These are phyloP conservation scores for Hirtodrosophila cameraria DNA, from an alignment of 2,888 invertebrate genomes.

Conservation along the genomic window DNA sequence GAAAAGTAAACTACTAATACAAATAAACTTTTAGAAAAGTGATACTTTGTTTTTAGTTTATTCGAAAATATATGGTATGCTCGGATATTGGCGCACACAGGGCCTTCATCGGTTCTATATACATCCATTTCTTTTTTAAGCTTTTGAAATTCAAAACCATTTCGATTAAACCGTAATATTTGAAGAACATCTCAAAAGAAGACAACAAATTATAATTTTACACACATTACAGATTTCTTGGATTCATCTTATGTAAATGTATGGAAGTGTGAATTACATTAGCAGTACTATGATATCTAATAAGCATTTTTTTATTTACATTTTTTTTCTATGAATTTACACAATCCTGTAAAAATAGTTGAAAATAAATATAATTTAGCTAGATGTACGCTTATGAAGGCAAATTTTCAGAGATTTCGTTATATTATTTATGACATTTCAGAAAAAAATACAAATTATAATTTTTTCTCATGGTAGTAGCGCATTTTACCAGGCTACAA, in stretches of 20 bases:
- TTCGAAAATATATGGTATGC: slow-evolving; percentile 16
- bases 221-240: slow-evolving; percentile 27
- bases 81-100: slow-evolving; percentile 9
- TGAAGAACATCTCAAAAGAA: slow-evolving; percentile 10
- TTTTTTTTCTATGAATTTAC: slow-evolving; percentile 72
- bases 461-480: not conserved
- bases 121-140: slow-evolving; percentile 19
- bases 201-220: not conserved
- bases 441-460: slow-evolving; percentile 11
- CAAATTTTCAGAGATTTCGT: slow-evolving; percentile 32
- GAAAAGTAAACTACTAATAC: slow-evolving; percentile 58
- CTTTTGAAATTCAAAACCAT: slow-evolving; percentile 16
- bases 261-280: slow-evolving; percentile 57
- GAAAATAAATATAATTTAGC: slow-evolving; percentile 77
- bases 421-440: slow-evolving; percentile 27
- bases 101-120: slow-evolving; percentile 17
- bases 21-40: slow-evolving; percentile 75
- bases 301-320: slow-evolving; percentile 65
- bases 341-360: slow-evolving; percentile 78
- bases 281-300: slow-evolving; percentile 61
- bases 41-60: slow-evolving; percentile 61
- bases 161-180: slow-evolving; percentile 18
- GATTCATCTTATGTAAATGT: slow-evolving; percentile 38
- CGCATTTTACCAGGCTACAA: no score
- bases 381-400: slow-evolving; percentile 70